Evolutionary conservation across 2,797 vertebrate species (phyloP).

Genomic region (Sciurus carolinensis): DNA sequence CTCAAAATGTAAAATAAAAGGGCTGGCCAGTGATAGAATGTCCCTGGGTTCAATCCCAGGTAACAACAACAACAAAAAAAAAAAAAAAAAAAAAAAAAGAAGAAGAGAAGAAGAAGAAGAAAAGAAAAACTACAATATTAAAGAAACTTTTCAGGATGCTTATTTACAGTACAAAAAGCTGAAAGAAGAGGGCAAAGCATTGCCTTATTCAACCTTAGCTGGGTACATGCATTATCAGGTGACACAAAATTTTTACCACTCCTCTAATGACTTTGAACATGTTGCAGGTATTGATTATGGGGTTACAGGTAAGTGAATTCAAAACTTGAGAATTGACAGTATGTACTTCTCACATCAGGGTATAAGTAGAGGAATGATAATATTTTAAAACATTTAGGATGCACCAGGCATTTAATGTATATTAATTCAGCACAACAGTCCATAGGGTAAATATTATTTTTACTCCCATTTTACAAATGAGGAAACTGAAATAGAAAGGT

Average conservation of each 20-base stretch:
- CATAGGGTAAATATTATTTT: background rate
- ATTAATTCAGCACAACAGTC: background rate
- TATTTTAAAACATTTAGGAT: background rate
- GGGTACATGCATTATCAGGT: background rate
- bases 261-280: background rate
- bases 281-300: background rate
- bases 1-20: background rate
- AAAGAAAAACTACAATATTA: too few relatives aligned
- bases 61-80: too few relatives aligned
- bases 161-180: background rate
- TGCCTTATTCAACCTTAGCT: background rate
- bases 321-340: background rate
- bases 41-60: too few relatives aligned
- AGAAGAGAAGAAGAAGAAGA: too few relatives aligned
- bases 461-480: background rate
- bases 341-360: fast-evolving
- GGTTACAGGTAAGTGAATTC: background rate
- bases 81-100: background rate
- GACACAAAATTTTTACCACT: background rate
- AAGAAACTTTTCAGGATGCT: background rate
- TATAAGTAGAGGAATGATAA: background rate
- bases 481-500: background rate
- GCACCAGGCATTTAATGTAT: background rate
- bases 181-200: background rate
- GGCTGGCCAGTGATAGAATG: background rate